These are phyloP conservation scores for Sceloporus undulatus DNA, from an alignment of 2,113 vertebrate species.

Conservation along the genomic window DNA sequence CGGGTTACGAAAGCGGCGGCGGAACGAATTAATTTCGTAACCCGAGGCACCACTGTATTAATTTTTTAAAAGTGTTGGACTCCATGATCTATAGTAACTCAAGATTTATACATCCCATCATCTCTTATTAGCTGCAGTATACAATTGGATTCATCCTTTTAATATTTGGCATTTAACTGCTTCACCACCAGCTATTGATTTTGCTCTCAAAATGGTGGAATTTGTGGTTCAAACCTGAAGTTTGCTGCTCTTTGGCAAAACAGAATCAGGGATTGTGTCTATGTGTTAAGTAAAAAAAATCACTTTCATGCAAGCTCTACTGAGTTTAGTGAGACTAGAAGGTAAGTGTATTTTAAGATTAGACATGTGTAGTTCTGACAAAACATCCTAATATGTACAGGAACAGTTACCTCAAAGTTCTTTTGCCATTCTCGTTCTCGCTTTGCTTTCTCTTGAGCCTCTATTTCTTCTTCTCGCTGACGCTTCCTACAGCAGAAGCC, in stretches of 20 bases:
- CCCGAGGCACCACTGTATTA: too few species aligned
- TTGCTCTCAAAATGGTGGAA: background rate
- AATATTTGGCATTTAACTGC: background rate
- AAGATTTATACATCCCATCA: background rate
- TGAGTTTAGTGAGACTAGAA: background rate
- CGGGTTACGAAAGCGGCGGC: too few species aligned
- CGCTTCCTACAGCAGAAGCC: conserved; percentile 86
- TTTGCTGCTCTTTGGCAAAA: background rate
- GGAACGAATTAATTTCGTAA: too few species aligned
- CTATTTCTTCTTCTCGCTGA: conserved; percentile 97
- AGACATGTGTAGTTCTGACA: background rate
- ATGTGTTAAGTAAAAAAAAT: background rate
- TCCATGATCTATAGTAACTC: background rate
- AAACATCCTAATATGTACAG: background rate
- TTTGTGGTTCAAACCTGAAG: background rate
- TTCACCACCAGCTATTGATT: background rate
- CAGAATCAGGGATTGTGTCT: background rate
- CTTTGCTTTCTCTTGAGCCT: conserved; percentile 94
- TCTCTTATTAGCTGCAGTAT: background rate
- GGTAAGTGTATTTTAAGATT: background rate
- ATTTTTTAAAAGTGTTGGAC: background rate
- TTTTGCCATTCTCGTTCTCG: conserved; percentile 98
- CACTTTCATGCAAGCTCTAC: too few species aligned
- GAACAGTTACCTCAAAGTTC: conserved; percentile 93
- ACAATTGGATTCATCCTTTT: background rate